Percentiles rank a stretch among this genome's conserved stretches.
phyloP scores from a whole-genome alignment of 2,888 invertebrate species.

The Ophonus ardosiacus region DNA sequence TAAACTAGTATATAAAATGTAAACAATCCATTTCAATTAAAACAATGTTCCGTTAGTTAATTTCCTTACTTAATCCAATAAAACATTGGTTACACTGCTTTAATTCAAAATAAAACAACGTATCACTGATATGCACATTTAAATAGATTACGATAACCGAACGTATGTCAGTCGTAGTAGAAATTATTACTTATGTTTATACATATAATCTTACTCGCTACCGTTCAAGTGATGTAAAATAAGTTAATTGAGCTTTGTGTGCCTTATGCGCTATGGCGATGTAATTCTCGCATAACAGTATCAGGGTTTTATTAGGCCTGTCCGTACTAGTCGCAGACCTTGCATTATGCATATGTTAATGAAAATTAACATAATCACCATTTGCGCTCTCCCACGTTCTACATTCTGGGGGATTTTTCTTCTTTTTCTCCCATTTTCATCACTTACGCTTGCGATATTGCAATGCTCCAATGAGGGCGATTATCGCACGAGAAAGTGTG shows the following conservation, averaged over 20 bases:
- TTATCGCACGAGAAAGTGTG: slow-evolving; percentile 17
- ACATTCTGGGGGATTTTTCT: slow-evolving; percentile 37
- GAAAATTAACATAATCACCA: slow-evolving; percentile 64
- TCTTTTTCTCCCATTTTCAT: slow-evolving; percentile 44
- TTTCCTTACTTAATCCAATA: not conserved
- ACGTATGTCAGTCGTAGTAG: not conserved
- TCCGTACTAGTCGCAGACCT: slow-evolving; percentile 51
- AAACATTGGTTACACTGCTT: not conserved
- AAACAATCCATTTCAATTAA: not conserved
- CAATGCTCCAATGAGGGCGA: slow-evolving; percentile 21
- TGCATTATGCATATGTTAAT: slow-evolving; percentile 69
- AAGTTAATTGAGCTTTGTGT: slow-evolving; percentile 56
- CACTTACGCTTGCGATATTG: slow-evolving; percentile 41
- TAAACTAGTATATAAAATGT: not conserved
- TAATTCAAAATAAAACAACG: not conserved
- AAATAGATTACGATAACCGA: not conserved
- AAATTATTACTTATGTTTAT: slow-evolving; percentile 23
- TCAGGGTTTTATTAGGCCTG: slow-evolving; percentile 51
- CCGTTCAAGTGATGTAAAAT: slow-evolving; percentile 51
- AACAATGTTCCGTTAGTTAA: not conserved
- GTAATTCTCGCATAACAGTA: slow-evolving; percentile 55
- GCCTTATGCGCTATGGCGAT: not conserved
- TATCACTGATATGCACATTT: not conserved
- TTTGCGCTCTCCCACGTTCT: slow-evolving; percentile 60
- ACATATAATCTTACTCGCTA: slow-evolving; percentile 14